phyloP scores from a whole-genome alignment of 2,888 invertebrate species.

The Pinctada fucata region DNA sequence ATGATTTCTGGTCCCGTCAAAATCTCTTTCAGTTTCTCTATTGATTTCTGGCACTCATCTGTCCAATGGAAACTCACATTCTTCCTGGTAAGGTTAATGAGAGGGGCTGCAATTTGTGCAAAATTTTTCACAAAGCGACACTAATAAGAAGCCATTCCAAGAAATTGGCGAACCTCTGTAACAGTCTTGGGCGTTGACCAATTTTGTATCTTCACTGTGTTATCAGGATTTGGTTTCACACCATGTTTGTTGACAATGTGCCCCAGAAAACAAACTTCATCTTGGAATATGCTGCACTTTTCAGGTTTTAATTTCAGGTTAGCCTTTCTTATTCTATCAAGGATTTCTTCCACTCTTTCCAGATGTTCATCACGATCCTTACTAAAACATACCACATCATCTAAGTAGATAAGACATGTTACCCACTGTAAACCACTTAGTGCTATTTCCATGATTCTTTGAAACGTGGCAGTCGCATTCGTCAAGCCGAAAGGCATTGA shows the following conservation, averaged over 20 bases:
- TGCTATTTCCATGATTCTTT: slow-evolving; percentile 34
- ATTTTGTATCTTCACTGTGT: slow-evolving; percentile 35
- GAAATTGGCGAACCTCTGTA: slow-evolving; percentile 39
- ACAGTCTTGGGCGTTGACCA: slow-evolving; percentile 38
- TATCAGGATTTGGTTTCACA: slow-evolving; percentile 40
- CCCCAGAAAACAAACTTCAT: slow-evolving; percentile 38
- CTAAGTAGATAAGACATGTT: slow-evolving; percentile 41
- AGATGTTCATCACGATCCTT: slow-evolving; percentile 37
- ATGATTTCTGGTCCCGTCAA: slow-evolving; percentile 39
- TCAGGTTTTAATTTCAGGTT: slow-evolving; percentile 36
- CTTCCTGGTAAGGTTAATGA: slow-evolving; percentile 36
- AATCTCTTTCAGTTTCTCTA: slow-evolving; percentile 36
- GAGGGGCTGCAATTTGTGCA: slow-evolving; percentile 33
- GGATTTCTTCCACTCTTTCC: slow-evolving; percentile 28
- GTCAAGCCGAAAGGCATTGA: slow-evolving; percentile 41
- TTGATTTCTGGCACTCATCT: slow-evolving; percentile 29
- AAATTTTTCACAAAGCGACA: slow-evolving; percentile 35
- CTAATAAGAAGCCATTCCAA: slow-evolving; percentile 42
- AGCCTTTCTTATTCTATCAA: slow-evolving; percentile 25
- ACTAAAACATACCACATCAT: slow-evolving; percentile 37
- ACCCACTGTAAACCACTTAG: slow-evolving; percentile 39
- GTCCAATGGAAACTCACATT: slow-evolving; percentile 37
- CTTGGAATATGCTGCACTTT: slow-evolving; percentile 40
- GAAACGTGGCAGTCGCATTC: slow-evolving; percentile 29
- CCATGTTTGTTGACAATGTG: slow-evolving; percentile 34